A percentile compares a stretch with the other conserved stretches of the same genome.
Evolutionary conservation across 2,113 vertebrate genomes (phyloP).

Genomic region (Haplochromis vanheusdeni): DNA sequence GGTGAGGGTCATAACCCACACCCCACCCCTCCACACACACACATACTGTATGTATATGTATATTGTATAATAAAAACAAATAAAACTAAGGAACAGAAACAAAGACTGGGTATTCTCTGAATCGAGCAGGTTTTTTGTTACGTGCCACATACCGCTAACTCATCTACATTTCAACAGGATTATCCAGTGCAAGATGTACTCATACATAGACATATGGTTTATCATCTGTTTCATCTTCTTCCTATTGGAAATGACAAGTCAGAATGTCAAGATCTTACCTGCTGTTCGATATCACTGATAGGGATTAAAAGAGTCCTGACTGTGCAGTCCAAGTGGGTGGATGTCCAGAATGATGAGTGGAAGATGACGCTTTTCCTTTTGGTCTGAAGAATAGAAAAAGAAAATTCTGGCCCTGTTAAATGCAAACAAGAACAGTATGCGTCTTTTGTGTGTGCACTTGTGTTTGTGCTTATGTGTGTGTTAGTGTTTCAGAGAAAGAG

Average conservation of each 20-base stretch:
- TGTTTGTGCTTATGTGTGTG: not conserved
- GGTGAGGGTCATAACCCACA: not conserved
- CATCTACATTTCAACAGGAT: constrained; percentile 46
- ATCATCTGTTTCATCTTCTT: not conserved
- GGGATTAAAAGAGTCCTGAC: constrained; percentile 24
- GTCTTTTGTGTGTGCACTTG: not conserved
- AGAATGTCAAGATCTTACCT: not conserved
- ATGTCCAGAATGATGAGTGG: not conserved
- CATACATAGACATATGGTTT: not conserved
- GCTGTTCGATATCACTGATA: not conserved
- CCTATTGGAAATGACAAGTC: not conserved
- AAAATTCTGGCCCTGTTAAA: not conserved
- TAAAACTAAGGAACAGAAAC: not conserved
- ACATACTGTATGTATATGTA: not conserved
- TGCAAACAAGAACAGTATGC: constrained; percentile 28
- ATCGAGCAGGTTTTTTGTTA: not conserved
- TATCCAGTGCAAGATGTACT: constrained; percentile 1
- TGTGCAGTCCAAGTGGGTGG: not conserved
- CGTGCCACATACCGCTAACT: not conserved
- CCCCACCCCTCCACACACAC: not conserved
- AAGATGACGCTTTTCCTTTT: constrained; percentile 11
- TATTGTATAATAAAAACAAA: not conserved
- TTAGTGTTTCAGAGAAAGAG: not conserved
- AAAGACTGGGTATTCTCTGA: not conserved
- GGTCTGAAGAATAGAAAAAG: constrained; percentile 11